Evolutionary conservation across 2,797 vertebrate species (phyloP), one percentile per base, ranked within the genome.

Genomic region (Linurgus olivaceus): DNA sequence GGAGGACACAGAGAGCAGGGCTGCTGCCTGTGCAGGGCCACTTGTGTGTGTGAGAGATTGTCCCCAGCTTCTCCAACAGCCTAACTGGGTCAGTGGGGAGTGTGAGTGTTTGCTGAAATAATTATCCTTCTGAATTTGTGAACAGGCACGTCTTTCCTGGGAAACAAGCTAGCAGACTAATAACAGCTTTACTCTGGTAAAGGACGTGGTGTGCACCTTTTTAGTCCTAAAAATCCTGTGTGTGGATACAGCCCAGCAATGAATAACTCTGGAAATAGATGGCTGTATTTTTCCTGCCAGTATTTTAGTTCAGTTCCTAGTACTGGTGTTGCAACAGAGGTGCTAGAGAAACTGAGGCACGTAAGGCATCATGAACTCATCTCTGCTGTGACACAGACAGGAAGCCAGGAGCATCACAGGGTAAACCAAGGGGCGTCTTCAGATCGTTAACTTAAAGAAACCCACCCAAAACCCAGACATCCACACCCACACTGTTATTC

Each of bases 401-500:
- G 91, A 97, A 94, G 38, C 58, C 83, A 65, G 48, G 51, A 95
- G 58, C 52, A 82, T 76, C 74, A 38, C 29, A 6, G 48, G 37
- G 68, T 81, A 84, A 96, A 72, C 51, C 62, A 52, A 92, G 76
- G 88, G 85, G 75, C 1, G 54, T 91, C 89, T 92, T 88, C 80
- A 93, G 89, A 95, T 94, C 21, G 44, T 94, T 96, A 95, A 96
- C 94, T 85, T 74, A 61, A 85, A 63, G 57, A 84, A 92, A 86
- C 28, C 73, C 88, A 79, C 93, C 94, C 75, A 31, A 87, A 96
- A 59, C 6, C 16, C 72, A 91, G 84, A 62, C 33, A 44, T 31
- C 91, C 96, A 96, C 95, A 93, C 91, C 94, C 95, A 93, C 11
- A 14, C 42, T 94, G 93, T 94, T 95, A 68, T 84, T 96, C 47